Conservation (phyloP, 2,797 vertebrate species). For the Anabacerthia variegaticeps region DNA sequence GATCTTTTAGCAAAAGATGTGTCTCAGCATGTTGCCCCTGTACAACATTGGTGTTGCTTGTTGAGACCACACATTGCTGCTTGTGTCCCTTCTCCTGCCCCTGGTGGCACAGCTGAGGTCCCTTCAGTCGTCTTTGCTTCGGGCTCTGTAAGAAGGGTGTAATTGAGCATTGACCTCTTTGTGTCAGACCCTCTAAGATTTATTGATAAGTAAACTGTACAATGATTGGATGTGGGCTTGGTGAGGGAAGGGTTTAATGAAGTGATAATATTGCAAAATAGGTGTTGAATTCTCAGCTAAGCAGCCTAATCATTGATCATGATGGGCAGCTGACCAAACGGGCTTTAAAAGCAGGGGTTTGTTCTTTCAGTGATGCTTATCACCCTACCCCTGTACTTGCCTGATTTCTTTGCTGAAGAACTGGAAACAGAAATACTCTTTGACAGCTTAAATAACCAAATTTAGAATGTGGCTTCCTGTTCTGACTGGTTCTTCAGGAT, state of each 20-base stretch:
- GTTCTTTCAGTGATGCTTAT: constrained; percentile 50
- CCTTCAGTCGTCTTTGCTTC: not conserved
- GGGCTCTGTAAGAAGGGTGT: not conserved
- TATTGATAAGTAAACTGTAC: not conserved
- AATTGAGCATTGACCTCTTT: constrained; percentile 16
- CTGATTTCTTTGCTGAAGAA: constrained; percentile 49
- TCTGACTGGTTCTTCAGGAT: constrained; percentile 67
- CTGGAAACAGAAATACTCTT: constrained; percentile 62
- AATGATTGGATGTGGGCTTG: not conserved
- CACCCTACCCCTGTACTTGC: not conserved
- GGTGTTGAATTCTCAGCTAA: constrained; percentile 40
- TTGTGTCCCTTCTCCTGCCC: not conserved
- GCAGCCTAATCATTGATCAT: constrained; percentile 32
- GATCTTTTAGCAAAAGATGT: not conserved
- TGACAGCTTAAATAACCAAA: constrained; percentile 66
- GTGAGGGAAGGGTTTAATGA: constrained; percentile 41
- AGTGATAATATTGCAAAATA: constrained; percentile 59
- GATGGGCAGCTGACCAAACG: constrained; percentile 45
- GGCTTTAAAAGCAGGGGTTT: constrained; percentile 30
- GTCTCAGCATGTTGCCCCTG: fast-evolving
- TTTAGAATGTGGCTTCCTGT: constrained; percentile 57
- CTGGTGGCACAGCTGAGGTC: not conserved
- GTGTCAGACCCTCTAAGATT: constrained; percentile 15
- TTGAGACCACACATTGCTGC: not conserved
- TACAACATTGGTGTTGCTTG: not conserved